Base-by-base conservation (phyloP, 2,888 invertebrate genomes). In the Tinea semifulvella region DNA sequence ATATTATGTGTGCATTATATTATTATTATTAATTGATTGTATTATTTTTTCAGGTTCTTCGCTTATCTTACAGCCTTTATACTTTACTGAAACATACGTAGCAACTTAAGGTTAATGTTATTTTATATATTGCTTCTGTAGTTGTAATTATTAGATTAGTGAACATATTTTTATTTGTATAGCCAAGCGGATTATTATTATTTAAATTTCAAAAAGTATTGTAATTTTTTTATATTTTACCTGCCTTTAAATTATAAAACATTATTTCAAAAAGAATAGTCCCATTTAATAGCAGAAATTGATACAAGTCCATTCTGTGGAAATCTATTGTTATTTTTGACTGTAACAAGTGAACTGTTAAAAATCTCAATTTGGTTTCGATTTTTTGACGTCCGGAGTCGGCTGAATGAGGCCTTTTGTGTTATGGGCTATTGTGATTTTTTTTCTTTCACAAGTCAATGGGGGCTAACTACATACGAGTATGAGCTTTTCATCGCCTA, bases 81-180 rank as follows among this genome's bases (percentile, higher is more conserved):
- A 45, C 47, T 1, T 28, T 47, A 19, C 13, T 47, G 22, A 45
- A 47, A 31, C 64, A 63, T 73, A 62, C 60, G 61, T 75, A 36
- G n/a, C 8, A 7, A 22, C 6, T 22, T 5, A 7, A 22, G 22
- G 22, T 22, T 22, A 22, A 22, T 7, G 8, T 8, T 5, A 8
- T 5, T 22, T 8, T 22, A 22, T 7, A 22, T 22, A 5, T 7
- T 22, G 22, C 22, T 22, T 22, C 8, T 22, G 22, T n/a, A n/a
- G n/a, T n/a, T n/a, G n/a, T n/a, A n/a, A n/a, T n/a, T n/a, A n/a
- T n/a, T n/a, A n/a, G n/a, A n/a, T n/a, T n/a, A n/a, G n/a, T n/a
- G n/a, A n/a, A n/a, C n/a, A n/a, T n/a, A n/a, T n/a, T n/a, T n/a
- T n/a, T n/a, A n/a, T n/a, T n/a, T n/a, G n/a, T n/a, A n/a, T n/a